A percentile compares a stretch with the other conserved stretches of the same genome.
phyloP scores from a whole-genome alignment of 2,888 invertebrate genomes.

The Agriotes lineatus region DNA sequence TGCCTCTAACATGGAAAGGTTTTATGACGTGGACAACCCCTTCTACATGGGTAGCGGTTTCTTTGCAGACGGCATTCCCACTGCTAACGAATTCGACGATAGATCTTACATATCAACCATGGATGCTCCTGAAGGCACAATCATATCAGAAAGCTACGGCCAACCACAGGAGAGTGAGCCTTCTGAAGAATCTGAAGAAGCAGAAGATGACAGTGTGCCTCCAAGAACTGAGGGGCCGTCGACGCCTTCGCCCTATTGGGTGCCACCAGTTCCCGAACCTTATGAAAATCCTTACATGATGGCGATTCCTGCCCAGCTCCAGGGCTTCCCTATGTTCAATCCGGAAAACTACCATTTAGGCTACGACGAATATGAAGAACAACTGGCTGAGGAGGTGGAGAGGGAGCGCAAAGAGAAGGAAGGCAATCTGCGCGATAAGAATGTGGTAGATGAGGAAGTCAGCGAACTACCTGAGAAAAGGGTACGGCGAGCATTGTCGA shows the following conservation, averaged over 20 bases:
- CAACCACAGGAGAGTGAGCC: neutral
- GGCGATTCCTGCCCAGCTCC: constrained; percentile 2
- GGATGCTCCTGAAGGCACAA: neutral
- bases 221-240: neutral
- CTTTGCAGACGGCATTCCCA: no score
- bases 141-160: neutral
- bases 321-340: neutral
- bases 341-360: neutral
- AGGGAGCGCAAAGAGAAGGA: neutral
- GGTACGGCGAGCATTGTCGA: neutral
- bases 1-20: neutral
- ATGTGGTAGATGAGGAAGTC: neutral
- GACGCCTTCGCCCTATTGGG: neutral
- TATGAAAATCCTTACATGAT: neutral
- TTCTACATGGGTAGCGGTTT: no score
- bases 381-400: neutral
- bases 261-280: neutral
- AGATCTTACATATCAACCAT: no score
- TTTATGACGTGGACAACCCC: no score
- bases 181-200: neutral
- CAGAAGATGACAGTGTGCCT: neutral
- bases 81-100: neutral
- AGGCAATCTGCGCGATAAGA: neutral
- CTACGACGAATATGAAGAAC: neutral
- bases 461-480: neutral